Base-by-base conservation (phyloP, 2,888 invertebrate species). In the Prenolepis imparis region DNA sequence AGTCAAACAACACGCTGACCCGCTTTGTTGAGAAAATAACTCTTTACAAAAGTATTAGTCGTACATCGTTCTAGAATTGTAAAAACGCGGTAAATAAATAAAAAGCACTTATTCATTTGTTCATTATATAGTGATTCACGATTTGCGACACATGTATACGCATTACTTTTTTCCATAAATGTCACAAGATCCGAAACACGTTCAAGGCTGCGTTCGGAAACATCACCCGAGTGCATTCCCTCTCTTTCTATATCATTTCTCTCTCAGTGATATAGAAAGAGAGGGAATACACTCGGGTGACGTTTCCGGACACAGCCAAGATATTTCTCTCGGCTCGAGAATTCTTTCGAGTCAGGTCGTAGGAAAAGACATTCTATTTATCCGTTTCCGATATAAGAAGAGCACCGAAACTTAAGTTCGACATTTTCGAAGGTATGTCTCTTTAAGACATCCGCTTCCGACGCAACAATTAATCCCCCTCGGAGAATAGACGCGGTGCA, bases 391-490 rank as follows among this genome's bases (percentile, higher is more conserved):
- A 67, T 39, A 28, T 28, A 41, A 77, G 28, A 68, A 68, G 21
- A 15, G 12, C 41, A 39, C 9, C 28, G 67, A 3, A 67, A 67
- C 28, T 28, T 15, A 21, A 77, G 57, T 77, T 57, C 41, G 55
- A 41, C 67, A 41, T 39, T 67, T 24, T 41, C 32, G n/a, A 41
- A 57, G 57, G 15, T 32, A 77, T 67, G 67, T 68, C 57, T 57
- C 28, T 77, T 41, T 57, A 28, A 57, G 28, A 66, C 15, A 28
- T 36, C n/a, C 41, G 0, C 9, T 9, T 21, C n/a, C 24, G 9
- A 55, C 18, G 57, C 28, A 21, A 28, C 57, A 57, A 67, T 77
- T 67, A 67, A 77, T 67, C 55, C 41, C 41, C 41, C 57, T 57
- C 28, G 41, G 28, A 15, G 12, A 4, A 44, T 52, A 21, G 28